A percentile compares a stretch with the other conserved stretches of the same genome.
Evolutionary conservation across 2,888 invertebrate genomes (phyloP).

Genomic region (Caenorhabditis virilis): DNA sequence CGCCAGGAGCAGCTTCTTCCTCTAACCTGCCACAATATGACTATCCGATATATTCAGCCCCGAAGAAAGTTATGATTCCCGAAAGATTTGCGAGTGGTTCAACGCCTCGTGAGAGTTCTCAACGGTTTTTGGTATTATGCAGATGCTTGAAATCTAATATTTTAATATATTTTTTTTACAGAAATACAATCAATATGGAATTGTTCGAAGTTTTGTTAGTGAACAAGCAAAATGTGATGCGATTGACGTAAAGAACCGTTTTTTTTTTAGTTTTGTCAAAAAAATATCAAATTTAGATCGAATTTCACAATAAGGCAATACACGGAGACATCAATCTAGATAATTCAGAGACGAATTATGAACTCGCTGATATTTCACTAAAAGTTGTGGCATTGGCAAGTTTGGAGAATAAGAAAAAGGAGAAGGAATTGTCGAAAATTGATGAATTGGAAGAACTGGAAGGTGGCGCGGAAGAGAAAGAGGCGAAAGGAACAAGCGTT

Average conservation of each 20-base stretch:
- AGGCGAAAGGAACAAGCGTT: slow-evolving; percentile 1
- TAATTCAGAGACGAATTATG: slow-evolving; percentile 82
- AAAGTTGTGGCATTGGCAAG: slow-evolving; percentile 76
- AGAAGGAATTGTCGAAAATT: slow-evolving; percentile 24
- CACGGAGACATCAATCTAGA: slow-evolving; percentile 88
- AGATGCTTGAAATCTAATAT: not conserved
- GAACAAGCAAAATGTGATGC: slow-evolving; percentile 77
- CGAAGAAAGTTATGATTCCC: slow-evolving; percentile 21
- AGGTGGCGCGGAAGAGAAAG: slow-evolving; percentile 18
- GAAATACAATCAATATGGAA: slow-evolving; percentile 92
- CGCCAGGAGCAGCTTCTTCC: not conserved
- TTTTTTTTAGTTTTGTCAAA: not conserved
- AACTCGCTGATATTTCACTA: slow-evolving; percentile 84
- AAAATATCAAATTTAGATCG: slow-evolving; percentile 72
- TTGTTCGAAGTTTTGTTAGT: slow-evolving; percentile 81
- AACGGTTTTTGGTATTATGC: not conserved
- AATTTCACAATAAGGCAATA: slow-evolving; percentile 87
- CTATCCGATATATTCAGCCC: slow-evolving; percentile 8
- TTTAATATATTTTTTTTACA: slow-evolving; percentile 69
- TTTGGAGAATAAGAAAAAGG: slow-evolving; percentile 24
- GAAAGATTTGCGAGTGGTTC: slow-evolving; percentile 19
- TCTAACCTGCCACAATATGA: not conserved
- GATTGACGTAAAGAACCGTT: slow-evolving; percentile 76
- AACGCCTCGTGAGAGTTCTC: slow-evolving; percentile 8
- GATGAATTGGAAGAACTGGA: slow-evolving; percentile 4